Percentiles rank a stretch among this genome's conserved stretches.
These are phyloP conservation scores for Alosa alosa DNA, from an alignment of 2,113 vertebrate species.

Conservation along the genomic window DNA sequence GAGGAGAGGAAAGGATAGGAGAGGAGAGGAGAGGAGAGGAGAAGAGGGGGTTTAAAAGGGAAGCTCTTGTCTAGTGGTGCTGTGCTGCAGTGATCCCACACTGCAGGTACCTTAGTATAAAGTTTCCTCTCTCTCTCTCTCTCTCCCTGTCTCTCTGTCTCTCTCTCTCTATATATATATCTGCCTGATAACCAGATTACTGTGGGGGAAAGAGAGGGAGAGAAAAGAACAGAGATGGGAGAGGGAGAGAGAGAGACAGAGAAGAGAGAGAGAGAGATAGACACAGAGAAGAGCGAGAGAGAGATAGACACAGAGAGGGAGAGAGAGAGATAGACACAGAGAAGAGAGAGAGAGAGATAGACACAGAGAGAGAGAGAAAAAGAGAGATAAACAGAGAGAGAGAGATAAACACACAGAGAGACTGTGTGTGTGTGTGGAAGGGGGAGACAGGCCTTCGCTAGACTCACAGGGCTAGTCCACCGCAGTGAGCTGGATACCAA, in stretches of 20 bases:
- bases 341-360: not conserved
- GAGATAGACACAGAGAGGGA: not conserved
- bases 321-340: not conserved
- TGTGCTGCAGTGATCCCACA: not conserved
- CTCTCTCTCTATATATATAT: too few species aligned
- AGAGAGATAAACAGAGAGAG: not conserved
- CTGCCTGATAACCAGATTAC: not conserved
- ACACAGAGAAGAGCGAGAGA: not conserved
- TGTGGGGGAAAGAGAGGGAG: not conserved
- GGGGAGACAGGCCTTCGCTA: not conserved
- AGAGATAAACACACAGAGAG: not conserved
- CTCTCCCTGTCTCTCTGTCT: too few species aligned
- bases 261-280: not conserved
- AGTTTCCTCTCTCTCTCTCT: not conserved
- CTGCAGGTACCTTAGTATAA: not conserved
- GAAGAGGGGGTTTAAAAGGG: not conserved
- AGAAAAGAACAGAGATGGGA: not conserved
- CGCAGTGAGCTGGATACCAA: not conserved
- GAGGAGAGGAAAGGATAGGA: too few species aligned
- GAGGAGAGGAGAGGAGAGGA: not conserved
- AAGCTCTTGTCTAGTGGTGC: not conserved
- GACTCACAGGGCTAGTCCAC: not conserved
- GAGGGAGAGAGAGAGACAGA: not conserved
- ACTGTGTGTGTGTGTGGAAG: not conserved
- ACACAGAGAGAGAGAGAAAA: not conserved